Conservation (phyloP, 2,113 vertebrate species). For the Tiliqua scincoides region DNA sequence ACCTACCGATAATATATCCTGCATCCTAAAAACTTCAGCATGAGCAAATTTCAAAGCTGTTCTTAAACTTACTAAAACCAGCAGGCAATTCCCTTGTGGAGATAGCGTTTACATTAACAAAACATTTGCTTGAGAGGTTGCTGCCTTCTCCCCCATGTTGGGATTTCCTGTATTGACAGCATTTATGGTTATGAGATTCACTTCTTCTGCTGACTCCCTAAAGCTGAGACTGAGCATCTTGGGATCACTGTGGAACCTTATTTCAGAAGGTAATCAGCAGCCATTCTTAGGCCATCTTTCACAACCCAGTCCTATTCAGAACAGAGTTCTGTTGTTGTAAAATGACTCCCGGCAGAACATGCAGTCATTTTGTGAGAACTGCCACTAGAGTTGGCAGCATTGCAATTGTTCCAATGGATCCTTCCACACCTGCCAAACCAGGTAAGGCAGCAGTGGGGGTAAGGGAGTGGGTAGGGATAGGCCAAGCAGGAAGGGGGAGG, state of each 20-base stretch:
- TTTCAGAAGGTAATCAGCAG: not conserved
- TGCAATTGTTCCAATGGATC: too few relatives aligned
- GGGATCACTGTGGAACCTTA: not conserved
- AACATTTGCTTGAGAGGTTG: not conserved
- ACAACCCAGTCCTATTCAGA: too few relatives aligned
- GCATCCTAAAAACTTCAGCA: slow-evolving; percentile 27
- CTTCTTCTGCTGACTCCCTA: not conserved
- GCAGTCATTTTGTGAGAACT: too few relatives aligned
- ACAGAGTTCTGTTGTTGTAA: too few relatives aligned
- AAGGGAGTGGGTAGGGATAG: too few relatives aligned
- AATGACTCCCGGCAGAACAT: too few relatives aligned
- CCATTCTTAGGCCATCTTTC: not conserved
- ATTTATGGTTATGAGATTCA: not conserved
- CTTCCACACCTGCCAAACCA: too few relatives aligned
- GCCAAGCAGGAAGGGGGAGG: too few relatives aligned
- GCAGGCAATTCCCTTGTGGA: not conserved
- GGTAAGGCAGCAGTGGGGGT: too few relatives aligned
- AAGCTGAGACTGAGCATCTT: not conserved
- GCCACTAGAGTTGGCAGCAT: too few relatives aligned
- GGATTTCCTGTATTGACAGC: not conserved
- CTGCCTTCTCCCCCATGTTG: not conserved
- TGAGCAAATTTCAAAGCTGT: slow-evolving; percentile 17
- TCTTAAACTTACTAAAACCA: slow-evolving; percentile 40
- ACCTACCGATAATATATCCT: slow-evolving; percentile 12
- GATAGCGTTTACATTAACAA: slow-evolving; percentile 21